A percentile compares a stretch with the other conserved stretches of the same genome.
phyloP scores from a whole-genome alignment of 2,113 vertebrate species.

The Labeo catla region DNA sequence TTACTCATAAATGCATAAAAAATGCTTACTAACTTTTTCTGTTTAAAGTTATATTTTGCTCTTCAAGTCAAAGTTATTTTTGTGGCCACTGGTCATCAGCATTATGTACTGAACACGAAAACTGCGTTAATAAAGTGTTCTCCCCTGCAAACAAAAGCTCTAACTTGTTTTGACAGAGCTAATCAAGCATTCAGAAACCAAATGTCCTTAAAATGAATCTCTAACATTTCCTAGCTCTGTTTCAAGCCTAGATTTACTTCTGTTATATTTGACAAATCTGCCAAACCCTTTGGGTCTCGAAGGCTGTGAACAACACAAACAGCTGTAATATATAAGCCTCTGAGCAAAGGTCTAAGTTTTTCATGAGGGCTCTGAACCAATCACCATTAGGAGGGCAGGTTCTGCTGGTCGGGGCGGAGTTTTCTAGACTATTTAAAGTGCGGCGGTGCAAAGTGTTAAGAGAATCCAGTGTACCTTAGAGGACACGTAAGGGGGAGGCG shows the following conservation, averaged over 20 bases:
- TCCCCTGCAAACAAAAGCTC: background rate
- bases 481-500: constrained; percentile 13
- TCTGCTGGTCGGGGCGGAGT: constrained; percentile 52
- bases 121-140: background rate
- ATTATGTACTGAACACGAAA: background rate
- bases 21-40: background rate
- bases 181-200: constrained; percentile 5
- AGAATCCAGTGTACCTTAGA: constrained; percentile 49
- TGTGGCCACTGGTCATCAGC: background rate
- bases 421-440: constrained; percentile 61
- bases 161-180: constrained; percentile 14
- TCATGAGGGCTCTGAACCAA: constrained; percentile 55
- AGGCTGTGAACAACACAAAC: constrained; percentile 33
- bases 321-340: constrained; percentile 41
- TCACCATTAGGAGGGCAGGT: constrained; percentile 50
- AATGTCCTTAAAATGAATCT: background rate
- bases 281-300: background rate
- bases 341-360: constrained; percentile 43
- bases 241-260: background rate
- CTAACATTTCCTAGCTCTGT: background rate
- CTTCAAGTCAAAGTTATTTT: background rate
- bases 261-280: background rate
- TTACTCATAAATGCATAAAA: background rate
- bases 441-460: constrained; percentile 52
- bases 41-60: background rate